A percentile compares a stretch with the other conserved stretches of the same genome.
Evolutionary conservation across 2,113 vertebrate species (phyloP).

Genomic region (Melanostigma gelatinosum): DNA sequence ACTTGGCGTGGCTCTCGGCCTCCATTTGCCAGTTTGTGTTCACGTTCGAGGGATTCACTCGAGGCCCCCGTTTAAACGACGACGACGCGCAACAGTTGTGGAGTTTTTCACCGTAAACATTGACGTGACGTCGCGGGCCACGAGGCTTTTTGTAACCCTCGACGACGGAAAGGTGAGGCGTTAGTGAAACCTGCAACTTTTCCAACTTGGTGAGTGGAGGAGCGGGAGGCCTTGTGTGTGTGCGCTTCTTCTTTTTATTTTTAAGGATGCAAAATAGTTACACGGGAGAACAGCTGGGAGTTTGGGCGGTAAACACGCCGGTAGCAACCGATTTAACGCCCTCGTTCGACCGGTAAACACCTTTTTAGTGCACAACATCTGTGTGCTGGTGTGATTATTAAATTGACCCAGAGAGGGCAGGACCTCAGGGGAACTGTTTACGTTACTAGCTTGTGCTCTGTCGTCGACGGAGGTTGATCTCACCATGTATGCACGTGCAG

Average conservation of each 20-base stretch:
- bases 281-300: background rate
- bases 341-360: slow-evolving; percentile 53
- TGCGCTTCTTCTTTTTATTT: background rate
- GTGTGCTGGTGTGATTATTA: slow-evolving; percentile 38
- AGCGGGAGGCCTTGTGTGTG: slow-evolving; percentile 52
- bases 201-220: slow-evolving; percentile 68
- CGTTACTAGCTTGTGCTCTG: background rate
- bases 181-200: slow-evolving; percentile 72
- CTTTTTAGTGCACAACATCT: slow-evolving; percentile 48
- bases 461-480: background rate
- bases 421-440: slow-evolving; percentile 5
- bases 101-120: slow-evolving; percentile 11
- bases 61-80: background rate
- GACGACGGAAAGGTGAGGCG: slow-evolving; percentile 53
- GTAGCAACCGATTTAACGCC: background rate
- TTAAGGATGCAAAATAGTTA: background rate
- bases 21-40: slow-evolving; percentile 77
- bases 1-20: slow-evolving; percentile 72
- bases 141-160: slow-evolving; percentile 18
- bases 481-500: too few species aligned
- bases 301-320: background rate
- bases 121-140: background rate
- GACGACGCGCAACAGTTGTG: slow-evolving; percentile 63
- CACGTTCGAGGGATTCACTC: slow-evolving; percentile 69
- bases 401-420: slow-evolving; percentile 9